Conservation (phyloP, 2,888 invertebrate species). For the Coecobrya sp. region DNA sequence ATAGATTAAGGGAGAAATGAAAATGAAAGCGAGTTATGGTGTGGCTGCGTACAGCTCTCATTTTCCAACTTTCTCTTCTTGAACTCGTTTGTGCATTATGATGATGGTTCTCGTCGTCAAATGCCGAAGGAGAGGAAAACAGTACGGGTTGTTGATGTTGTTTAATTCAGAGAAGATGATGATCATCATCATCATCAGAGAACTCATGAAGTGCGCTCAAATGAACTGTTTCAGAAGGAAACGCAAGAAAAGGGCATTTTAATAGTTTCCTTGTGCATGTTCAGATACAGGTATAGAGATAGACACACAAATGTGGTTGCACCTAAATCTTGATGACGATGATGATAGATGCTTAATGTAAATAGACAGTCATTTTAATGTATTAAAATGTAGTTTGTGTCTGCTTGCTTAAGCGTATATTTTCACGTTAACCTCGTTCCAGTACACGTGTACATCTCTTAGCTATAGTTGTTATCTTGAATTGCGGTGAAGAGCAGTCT, state of each 20-base stretch:
- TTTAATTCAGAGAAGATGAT: slow-evolving; percentile 1
- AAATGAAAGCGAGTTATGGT: slow-evolving; percentile 48
- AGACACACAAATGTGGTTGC: not conserved
- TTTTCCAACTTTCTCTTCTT: not conserved
- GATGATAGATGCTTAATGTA: not conserved
- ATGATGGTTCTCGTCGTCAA: not conserved
- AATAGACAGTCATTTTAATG: not conserved
- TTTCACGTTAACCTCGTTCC: no score
- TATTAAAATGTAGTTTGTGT: no score
- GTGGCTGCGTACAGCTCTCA: not conserved
- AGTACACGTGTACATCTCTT: no score
- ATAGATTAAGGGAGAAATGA: slow-evolving; percentile 68
- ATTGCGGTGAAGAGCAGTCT: no score
- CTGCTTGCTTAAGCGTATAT: no score
- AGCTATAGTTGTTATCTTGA: no score
- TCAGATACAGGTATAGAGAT: no score
- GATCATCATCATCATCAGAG: not conserved
- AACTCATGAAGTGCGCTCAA: slow-evolving; percentile 2
- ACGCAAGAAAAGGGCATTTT: not conserved
- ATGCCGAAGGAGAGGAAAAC: not conserved
- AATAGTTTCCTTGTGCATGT: not conserved
- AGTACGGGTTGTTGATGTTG: not conserved
- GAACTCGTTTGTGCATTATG: not conserved
- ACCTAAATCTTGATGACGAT: not conserved
- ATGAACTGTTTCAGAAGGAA: not conserved